Evolutionary conservation across 2,888 invertebrate genomes (phyloP).

Genomic region (Oeneis ivallda): DNA sequence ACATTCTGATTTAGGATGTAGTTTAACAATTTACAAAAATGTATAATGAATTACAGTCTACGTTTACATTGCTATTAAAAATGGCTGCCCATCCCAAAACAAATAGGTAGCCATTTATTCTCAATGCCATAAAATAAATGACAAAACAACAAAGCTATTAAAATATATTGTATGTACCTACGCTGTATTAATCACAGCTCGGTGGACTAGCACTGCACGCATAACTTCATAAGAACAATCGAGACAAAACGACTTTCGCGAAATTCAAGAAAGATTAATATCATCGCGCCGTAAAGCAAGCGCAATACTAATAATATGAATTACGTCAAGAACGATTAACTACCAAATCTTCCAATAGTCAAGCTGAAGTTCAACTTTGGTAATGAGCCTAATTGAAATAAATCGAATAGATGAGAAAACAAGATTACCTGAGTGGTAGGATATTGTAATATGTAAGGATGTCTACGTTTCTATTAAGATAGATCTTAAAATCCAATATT

Average conservation of each 20-base stretch:
- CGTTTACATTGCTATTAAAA: too few species aligned
- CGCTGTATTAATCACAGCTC: too few species aligned
- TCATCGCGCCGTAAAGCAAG: constrained; percentile 10
- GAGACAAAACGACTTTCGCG: background rate
- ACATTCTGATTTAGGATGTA: too few species aligned
- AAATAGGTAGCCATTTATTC: too few species aligned
- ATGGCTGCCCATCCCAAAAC: too few species aligned
- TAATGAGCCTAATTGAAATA: background rate
- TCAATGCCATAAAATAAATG: too few species aligned
- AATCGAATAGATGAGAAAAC: background rate
- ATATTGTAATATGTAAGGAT: background rate
- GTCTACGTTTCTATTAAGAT: constrained; percentile 5
- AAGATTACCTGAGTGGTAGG: constrained; percentile 8
- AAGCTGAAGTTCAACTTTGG: background rate
- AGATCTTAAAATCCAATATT: constrained; percentile 5
- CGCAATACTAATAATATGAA: background rate
- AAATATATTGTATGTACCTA: too few species aligned
- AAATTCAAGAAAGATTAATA: constrained; percentile 3
- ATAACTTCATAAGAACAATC: constrained; percentile 12
- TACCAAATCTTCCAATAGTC: background rate
- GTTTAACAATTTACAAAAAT: too few species aligned
- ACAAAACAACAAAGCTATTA: too few species aligned
- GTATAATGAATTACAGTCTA: too few species aligned
- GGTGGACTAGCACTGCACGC: too few species aligned
- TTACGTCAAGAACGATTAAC: background rate